Evolutionary conservation across 1,140 invertebrate genomes (phyloP).

Genomic region (Belonocnema kinseyi): DNA sequence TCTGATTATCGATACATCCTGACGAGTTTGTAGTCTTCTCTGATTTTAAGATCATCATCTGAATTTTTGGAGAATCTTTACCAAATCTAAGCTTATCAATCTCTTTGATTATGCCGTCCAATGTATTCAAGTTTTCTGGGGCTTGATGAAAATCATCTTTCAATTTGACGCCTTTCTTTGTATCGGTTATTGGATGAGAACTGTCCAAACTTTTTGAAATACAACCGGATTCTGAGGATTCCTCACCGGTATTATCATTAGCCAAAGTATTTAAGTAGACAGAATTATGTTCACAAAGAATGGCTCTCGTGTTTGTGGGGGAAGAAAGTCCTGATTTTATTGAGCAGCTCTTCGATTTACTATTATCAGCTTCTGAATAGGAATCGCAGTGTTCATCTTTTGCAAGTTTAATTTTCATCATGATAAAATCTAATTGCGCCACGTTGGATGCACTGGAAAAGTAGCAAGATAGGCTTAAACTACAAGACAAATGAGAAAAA

Average conservation of each 20-base stretch:
- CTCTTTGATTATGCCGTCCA: slow-evolving; percentile 54
- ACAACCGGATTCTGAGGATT: not conserved
- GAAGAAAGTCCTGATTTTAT: too few relatives aligned
- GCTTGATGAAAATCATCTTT: slow-evolving; percentile 34
- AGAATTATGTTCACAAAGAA: not conserved
- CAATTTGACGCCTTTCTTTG: too few relatives aligned
- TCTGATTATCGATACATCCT: not conserved
- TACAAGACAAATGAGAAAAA: too few relatives aligned
- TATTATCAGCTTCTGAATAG: slow-evolving; percentile 33
- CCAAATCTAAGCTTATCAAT: slow-evolving; percentile 46
- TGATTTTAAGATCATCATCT: not conserved
- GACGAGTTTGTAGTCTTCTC: not conserved
- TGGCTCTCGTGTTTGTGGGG: not conserved
- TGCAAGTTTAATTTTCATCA: not conserved
- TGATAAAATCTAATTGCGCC: not conserved
- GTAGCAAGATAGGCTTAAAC: too few relatives aligned
- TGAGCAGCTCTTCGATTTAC: not conserved
- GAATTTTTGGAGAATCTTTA: not conserved
- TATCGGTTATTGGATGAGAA: too few relatives aligned
- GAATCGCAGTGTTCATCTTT: not conserved
- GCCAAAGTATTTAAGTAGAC: not conserved
- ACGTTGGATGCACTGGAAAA: not conserved
- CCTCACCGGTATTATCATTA: not conserved
- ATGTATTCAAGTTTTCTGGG: slow-evolving; percentile 28
- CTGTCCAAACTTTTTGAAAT: too few relatives aligned